phyloP scores from a whole-genome alignment of 2,113 vertebrate species.

The Cochlearius cochlearius region DNA sequence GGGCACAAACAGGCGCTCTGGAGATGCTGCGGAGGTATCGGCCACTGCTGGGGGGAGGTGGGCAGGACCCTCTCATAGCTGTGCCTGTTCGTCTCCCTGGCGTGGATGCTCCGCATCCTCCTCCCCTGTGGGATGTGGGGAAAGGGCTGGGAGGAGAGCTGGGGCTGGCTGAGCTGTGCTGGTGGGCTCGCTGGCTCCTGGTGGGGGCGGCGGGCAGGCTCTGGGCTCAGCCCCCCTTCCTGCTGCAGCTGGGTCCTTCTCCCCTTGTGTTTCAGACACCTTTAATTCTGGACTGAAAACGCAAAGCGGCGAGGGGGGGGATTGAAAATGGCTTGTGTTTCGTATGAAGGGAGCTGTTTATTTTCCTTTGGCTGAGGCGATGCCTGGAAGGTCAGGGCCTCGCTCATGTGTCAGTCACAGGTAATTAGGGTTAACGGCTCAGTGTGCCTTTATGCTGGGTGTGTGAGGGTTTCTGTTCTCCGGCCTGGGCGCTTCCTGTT shows the following conservation, averaged over 20 bases:
- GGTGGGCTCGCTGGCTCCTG: not conserved
- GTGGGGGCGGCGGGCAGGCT: not conserved
- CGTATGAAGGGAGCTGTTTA: slow-evolving; percentile 70
- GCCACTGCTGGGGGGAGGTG: not conserved
- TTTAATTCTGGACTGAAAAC: not conserved
- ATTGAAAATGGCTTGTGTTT: slow-evolving; percentile 31
- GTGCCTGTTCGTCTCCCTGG: fast-evolving
- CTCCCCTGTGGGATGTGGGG: fast-evolving
- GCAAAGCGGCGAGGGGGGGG: not conserved
- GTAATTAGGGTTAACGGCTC: slow-evolving; percentile 76
- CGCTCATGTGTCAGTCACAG: slow-evolving; percentile 74
- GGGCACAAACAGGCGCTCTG: fast-evolving
- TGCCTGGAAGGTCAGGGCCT: slow-evolving; percentile 71
- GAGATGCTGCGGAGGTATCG: not conserved
- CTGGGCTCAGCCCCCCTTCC: not conserved
- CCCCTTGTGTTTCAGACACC: not conserved
- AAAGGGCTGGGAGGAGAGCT: not conserved
- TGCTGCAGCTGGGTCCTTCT: not conserved
- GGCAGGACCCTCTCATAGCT: not conserved
- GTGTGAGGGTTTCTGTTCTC: slow-evolving; percentile 81
- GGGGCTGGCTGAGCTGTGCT: not conserved
- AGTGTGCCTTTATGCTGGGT: slow-evolving; percentile 66
- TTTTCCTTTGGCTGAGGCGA: slow-evolving; percentile 68
- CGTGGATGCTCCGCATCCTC: not conserved
- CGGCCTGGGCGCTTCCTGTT: slow-evolving; percentile 74